Evolutionary conservation across 2,797 vertebrate species (phyloP).

Genomic region (Mormyrops boulengeri): DNA sequence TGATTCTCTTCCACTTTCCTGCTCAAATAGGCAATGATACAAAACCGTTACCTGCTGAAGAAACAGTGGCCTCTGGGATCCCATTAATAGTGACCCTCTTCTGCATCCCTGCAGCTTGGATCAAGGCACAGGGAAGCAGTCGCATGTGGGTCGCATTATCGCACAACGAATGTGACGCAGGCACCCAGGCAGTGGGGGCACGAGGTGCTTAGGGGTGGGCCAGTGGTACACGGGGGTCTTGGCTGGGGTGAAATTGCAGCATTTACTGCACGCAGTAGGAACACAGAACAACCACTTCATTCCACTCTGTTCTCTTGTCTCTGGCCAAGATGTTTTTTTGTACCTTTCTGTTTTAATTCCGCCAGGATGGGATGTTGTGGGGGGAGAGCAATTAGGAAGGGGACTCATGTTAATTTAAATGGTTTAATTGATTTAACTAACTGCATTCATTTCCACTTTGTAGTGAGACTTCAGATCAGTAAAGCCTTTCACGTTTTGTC

Average conservation of each 20-base stretch:
- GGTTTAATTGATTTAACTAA: neutral
- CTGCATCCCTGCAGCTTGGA: slow-evolving; percentile 24
- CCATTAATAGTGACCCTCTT: slow-evolving; percentile 18
- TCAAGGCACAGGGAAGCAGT: slow-evolving; percentile 11
- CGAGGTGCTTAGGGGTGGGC: neutral
- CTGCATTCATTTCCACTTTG: neutral
- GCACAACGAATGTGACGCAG: slow-evolving; percentile 19
- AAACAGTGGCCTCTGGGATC: neutral
- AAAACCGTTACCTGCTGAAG: neutral
- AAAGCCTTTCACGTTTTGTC: neutral
- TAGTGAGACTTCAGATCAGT: neutral
- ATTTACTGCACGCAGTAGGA: neutral
- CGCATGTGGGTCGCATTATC: slow-evolving; percentile 29
- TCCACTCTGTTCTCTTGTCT: neutral
- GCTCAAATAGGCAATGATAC: neutral
- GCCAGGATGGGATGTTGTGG: neutral
- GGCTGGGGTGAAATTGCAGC: neutral
- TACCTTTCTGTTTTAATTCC: neutral
- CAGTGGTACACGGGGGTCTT: neutral
- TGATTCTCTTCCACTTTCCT: neutral
- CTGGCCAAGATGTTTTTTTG: neutral
- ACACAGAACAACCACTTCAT: neutral
- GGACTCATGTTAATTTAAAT: neutral
- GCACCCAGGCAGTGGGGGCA: neutral
- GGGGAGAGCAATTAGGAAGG: neutral